Evolutionary conservation across 30 jellyfish, hydroid and myxozoan genomes (phyloP).

Genomic region (Pseudorhiza aurosa): DNA sequence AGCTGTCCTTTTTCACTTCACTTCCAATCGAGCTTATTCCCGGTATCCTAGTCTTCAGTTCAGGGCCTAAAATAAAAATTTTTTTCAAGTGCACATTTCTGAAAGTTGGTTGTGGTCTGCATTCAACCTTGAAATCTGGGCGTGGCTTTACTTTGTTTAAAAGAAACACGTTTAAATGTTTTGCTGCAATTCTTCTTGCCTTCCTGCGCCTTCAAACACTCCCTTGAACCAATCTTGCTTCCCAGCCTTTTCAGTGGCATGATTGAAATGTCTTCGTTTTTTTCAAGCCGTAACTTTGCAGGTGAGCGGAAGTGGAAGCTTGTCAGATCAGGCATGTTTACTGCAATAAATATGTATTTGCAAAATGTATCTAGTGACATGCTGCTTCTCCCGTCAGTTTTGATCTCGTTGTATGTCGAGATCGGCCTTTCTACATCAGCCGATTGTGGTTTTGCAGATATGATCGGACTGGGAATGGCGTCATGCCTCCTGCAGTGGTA

Average conservation of each 20-base stretch:
- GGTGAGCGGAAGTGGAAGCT: too few species aligned
- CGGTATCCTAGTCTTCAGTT: too few species aligned
- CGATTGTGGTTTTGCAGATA: background rate
- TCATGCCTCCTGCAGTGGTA: too few species aligned
- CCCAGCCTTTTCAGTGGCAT: too few species aligned
- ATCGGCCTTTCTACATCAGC: conserved; percentile 1
- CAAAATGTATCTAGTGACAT: conserved; percentile 8
- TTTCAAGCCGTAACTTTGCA: conserved; percentile 9
- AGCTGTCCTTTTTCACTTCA: too few species aligned
- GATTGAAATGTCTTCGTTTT: conserved; percentile 4
- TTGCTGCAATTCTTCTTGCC: background rate
- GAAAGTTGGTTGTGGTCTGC: background rate
- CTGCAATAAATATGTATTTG: conserved; percentile 2
- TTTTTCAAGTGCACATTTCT: conserved; percentile 10
- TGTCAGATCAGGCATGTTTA: conserved; percentile 4
- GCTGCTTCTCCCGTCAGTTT: conserved; percentile 22
- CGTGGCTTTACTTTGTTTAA: conserved; percentile 12
- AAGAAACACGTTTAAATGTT: too few species aligned
- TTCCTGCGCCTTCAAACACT: background rate
- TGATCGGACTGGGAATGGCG: too few species aligned
- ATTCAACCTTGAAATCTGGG: background rate
- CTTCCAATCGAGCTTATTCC: too few species aligned
- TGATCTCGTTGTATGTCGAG: background rate
- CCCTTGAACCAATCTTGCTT: too few species aligned
- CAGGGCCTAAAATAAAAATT: conserved; percentile 7